Evolutionary conservation across 64 coral and sea anemone genomes (phyloP).

Genomic region (Montipora sp.): DNA sequence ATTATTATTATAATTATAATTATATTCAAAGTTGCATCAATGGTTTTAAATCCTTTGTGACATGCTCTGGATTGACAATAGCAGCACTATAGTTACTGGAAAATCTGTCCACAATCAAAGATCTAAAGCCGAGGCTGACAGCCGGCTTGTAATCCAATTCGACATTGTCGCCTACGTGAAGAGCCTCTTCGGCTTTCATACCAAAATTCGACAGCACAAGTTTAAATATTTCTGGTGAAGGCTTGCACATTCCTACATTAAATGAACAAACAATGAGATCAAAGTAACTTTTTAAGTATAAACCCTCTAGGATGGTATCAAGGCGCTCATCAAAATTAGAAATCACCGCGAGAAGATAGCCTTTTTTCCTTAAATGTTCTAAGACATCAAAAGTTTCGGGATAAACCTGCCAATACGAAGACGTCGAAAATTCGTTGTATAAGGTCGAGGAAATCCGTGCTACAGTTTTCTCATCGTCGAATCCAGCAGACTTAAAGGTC

Average conservation of each 20-base stretch:
- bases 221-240: conserved; percentile 66
- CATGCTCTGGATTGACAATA: conserved; percentile 23
- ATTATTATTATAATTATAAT: too few relatives aligned
- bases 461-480: conserved; percentile 43
- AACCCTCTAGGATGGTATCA: conserved; percentile 65
- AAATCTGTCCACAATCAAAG: conserved; percentile 67
- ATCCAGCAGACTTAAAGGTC: conserved; percentile 69
- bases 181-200: conserved; percentile 57
- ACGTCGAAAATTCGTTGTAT: conserved; percentile 58
- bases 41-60: conserved; percentile 42
- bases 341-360: conserved; percentile 64
- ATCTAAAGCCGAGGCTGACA: conserved; percentile 62
- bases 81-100: background rate
- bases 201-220: conserved; percentile 52
- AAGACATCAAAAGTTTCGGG: conserved; percentile 69
- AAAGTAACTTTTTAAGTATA: conserved; percentile 66
- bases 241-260: conserved; percentile 73
- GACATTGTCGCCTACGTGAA: conserved; percentile 80
- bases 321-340: conserved; percentile 87
- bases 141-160: conserved; percentile 74
- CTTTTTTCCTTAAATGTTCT: conserved; percentile 45
- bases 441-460: conserved; percentile 34
- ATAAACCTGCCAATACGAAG: conserved; percentile 66
- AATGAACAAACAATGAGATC: conserved; percentile 75
- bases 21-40: conserved; percentile 3